Evolutionary conservation across 2,113 vertebrate species (phyloP).

Genomic region (Paracanthobrama guichenoti): DNA sequence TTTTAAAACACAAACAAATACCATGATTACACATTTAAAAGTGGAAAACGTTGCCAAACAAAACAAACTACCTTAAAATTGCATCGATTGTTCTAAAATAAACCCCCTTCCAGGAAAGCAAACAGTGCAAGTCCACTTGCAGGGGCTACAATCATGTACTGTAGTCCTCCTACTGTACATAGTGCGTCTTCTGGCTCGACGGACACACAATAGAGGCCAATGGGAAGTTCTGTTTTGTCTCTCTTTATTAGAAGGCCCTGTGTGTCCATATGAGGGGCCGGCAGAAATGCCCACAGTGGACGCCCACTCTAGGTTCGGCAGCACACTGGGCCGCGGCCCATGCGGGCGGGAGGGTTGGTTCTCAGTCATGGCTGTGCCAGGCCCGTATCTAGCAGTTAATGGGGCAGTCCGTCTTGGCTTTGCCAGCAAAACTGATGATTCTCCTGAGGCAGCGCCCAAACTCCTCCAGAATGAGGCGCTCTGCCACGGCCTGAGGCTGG

Average conservation of each 20-base stretch:
- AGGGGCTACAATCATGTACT: constrained; percentile 22
- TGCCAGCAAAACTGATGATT: constrained; percentile 94
- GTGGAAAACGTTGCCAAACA: constrained; percentile 47
- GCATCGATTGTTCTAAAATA: constrained; percentile 39
- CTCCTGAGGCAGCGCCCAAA: constrained; percentile 97
- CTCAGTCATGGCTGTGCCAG: neutral
- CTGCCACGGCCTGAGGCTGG: constrained; percentile 85
- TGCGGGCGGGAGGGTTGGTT: neutral
- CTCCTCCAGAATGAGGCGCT: constrained; percentile 94
- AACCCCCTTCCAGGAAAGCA: constrained; percentile 54
- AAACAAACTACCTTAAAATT: constrained; percentile 53
- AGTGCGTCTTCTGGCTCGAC: neutral
- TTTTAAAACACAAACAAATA: constrained; percentile 36
- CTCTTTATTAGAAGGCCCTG: constrained; percentile 10
- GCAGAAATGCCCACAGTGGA: neutral
- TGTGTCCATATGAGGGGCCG: neutral
- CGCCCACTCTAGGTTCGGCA: neutral
- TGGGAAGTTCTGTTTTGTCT: neutral
- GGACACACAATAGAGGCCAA: neutral
- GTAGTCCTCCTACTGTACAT: constrained; percentile 29
- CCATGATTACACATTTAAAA: constrained; percentile 50
- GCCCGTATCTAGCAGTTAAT: constrained; percentile 84
- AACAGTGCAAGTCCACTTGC: constrained; percentile 32
- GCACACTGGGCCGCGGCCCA: neutral
- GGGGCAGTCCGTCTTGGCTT: constrained; percentile 91